These are phyloP conservation scores for Calliphora vomitoria DNA, from an alignment of 2,888 invertebrate genomes.

Conservation along the genomic window DNA sequence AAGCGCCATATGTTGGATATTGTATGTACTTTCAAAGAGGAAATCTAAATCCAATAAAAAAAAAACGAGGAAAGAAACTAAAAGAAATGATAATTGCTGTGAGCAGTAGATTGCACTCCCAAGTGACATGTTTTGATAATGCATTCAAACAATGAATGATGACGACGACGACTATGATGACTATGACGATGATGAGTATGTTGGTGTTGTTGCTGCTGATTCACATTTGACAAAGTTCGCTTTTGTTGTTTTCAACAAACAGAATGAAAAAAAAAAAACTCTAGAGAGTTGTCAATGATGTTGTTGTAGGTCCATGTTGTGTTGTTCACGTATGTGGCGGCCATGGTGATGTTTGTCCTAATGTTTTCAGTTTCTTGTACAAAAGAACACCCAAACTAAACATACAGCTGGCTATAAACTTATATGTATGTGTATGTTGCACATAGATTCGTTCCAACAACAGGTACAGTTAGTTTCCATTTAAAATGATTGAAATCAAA, in stretches of 20 bases:
- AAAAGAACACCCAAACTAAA: constrained; percentile 35
- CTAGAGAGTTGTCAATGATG: constrained; percentile 51
- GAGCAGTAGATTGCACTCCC: constrained; percentile 68
- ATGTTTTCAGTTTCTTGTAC: constrained; percentile 45
- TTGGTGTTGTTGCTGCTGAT: constrained; percentile 33
- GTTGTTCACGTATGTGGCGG: constrained; percentile 6
- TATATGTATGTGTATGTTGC: background rate
- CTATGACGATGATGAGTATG: background rate
- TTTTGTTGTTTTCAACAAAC: constrained; percentile 23
- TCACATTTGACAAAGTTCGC: constrained; percentile 19
- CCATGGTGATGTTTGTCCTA: constrained; percentile 18
- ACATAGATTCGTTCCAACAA: constrained; percentile 37
- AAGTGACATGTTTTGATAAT: constrained; percentile 70
- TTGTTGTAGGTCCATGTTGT: constrained; percentile 52
- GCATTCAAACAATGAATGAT: constrained; percentile 57
- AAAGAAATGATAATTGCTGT: constrained; percentile 64
- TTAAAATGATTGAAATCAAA: constrained; percentile 72
- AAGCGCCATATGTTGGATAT: constrained; percentile 69
- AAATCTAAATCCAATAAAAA: constrained; percentile 53
- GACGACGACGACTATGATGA: constrained; percentile 40
- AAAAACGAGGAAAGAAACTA: background rate
- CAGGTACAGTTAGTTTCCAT: constrained; percentile 71
- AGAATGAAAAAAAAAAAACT: background rate
- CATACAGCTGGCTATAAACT: background rate
- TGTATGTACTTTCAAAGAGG: constrained; percentile 12